These are phyloP conservation scores for Eublepharis macularius DNA, from an alignment of 2,113 vertebrate genomes.

Conservation along the genomic window DNA sequence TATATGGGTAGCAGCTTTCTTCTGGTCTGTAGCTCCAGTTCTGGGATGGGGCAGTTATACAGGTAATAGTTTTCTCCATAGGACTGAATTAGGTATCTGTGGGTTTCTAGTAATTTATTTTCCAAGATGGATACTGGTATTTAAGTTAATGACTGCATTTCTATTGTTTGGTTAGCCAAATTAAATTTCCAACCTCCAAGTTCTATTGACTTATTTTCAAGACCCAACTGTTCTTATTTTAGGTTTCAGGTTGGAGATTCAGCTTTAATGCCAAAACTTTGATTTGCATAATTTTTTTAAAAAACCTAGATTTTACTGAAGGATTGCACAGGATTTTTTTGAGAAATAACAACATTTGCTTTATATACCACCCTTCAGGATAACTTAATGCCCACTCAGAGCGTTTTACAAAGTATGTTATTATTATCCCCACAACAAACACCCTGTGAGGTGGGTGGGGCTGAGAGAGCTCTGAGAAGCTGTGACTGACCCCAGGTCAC, in stretches of 20 bases:
- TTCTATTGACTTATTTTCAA: background rate
- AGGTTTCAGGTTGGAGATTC: background rate
- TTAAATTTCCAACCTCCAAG: background rate
- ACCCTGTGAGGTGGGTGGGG: no score
- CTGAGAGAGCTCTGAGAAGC: no score
- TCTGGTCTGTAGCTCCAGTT: slow-evolving; percentile 87
- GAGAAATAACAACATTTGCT: no score
- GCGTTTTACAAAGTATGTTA: no score
- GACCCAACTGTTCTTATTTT: background rate
- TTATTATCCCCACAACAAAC: no score
- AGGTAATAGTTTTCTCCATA: slow-evolving; percentile 69
- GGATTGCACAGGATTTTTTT: background rate
- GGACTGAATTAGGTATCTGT: background rate
- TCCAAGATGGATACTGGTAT: background rate
- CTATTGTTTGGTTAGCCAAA: background rate
- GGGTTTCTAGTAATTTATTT: background rate
- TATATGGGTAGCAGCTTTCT: slow-evolving; percentile 84
- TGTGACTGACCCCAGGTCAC: no score
- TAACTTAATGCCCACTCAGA: no score
- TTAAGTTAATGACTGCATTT: background rate
- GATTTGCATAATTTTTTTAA: no score
- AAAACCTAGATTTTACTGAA: background rate
- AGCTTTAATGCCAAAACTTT: no score
- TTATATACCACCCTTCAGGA: no score
- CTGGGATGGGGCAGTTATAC: slow-evolving; percentile 91